phyloP scores from a whole-genome alignment of 1,140 invertebrate species.

The Chymomyza costata region DNA sequence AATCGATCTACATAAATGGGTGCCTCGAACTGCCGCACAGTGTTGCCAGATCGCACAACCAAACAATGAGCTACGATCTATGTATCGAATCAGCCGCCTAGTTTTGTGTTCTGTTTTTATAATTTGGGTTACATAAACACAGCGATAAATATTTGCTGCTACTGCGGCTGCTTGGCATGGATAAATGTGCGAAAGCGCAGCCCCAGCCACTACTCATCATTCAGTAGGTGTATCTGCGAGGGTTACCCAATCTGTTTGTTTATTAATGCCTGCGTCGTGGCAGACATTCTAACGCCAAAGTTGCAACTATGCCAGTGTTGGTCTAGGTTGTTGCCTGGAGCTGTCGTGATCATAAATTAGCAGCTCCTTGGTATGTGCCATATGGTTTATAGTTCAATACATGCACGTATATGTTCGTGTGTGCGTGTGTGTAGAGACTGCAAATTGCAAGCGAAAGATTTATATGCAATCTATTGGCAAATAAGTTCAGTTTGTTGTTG shows the following conservation, averaged over 20 bases:
- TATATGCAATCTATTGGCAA: conserved; percentile 56
- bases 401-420: no score
- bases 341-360: conserved; percentile 64
- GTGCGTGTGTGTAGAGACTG: conserved; percentile 56
- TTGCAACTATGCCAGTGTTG: not conserved
- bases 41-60: conserved; percentile 14
- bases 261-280: not conserved
- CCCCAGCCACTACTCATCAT: conserved; percentile 11
- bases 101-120: conserved; percentile 39
- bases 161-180: conserved; percentile 6
- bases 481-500: conserved; percentile 56
- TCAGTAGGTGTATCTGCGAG: conserved; percentile 12
- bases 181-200: conserved; percentile 40
- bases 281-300: conserved; percentile 44
- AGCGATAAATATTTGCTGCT: conserved; percentile 46
- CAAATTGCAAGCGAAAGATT: conserved; percentile 56
- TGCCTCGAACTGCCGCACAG: conserved; percentile 35
- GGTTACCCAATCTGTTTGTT: conserved; percentile 5
- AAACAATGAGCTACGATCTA: conserved; percentile 24
- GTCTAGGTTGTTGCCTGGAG: conserved; percentile 7
- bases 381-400: conserved; percentile 56
- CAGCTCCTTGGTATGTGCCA: conserved; percentile 55
- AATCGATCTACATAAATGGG: conserved; percentile 54
- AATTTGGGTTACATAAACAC: conserved; percentile 68
- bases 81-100: conserved; percentile 17